Evolutionary conservation across 1,140 invertebrate species (phyloP).

Genomic region (Bombus difficillimus): DNA sequence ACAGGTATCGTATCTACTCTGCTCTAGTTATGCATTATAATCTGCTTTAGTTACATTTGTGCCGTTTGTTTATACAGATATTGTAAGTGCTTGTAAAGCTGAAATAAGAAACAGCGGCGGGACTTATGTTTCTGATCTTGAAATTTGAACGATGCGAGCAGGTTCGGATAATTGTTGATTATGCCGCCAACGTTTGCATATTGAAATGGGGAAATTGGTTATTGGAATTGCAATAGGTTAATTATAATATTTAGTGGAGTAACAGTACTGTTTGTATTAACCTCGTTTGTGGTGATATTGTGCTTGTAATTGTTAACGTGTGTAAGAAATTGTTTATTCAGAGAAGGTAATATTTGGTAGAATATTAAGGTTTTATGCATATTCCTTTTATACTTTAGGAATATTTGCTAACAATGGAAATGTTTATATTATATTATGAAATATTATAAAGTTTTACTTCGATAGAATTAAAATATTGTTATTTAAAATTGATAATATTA

Average conservation of each 20-base stretch:
- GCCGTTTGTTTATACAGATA: no score
- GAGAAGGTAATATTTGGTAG: neutral
- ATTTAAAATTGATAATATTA: neutral
- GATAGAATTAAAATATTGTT: no score
- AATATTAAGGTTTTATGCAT: neutral
- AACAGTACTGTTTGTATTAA: neutral
- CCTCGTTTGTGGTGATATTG: no score
- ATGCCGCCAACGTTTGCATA: neutral
- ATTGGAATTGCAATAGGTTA: neutral
- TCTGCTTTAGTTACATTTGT: no score
- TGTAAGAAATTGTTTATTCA: neutral
- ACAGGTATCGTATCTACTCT: no score
- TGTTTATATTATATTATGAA: no score
- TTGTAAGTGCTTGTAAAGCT: no score
- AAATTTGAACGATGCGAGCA: neutral
- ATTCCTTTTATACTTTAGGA: no score
- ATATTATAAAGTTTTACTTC: no score
- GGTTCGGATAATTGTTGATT: neutral
- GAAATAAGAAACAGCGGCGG: neutral
- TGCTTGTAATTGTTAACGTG: neutral
- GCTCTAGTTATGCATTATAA: no score
- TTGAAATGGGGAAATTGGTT: neutral
- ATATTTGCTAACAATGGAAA: no score
- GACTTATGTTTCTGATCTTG: neutral
- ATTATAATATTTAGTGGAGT: neutral